Evolutionary conservation across 1,140 invertebrate genomes (phyloP).

Genomic region (Ephestia elutella): DNA sequence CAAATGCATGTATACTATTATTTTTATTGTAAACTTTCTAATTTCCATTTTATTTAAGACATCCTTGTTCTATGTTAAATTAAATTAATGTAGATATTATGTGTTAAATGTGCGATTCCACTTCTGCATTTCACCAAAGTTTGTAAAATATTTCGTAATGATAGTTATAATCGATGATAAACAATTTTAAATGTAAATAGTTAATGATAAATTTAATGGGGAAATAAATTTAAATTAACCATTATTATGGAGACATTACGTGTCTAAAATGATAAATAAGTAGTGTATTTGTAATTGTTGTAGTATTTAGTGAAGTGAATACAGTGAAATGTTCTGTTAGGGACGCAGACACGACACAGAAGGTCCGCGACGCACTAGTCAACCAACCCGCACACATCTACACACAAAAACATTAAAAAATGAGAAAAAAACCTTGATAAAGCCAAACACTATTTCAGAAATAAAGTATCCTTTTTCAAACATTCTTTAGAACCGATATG

Average conservation of each 20-base stretch:
- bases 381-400: slow-evolving; percentile 15
- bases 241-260: slow-evolving; percentile 62
- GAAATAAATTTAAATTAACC: slow-evolving; percentile 58
- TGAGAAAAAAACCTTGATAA: neutral
- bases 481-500: neutral
- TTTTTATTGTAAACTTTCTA: neutral
- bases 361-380: slow-evolving; percentile 63
- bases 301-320: slow-evolving; percentile 66
- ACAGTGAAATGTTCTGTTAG: slow-evolving; percentile 45
- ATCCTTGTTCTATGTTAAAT: slow-evolving; percentile 34
- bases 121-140: slow-evolving; percentile 72
- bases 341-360: slow-evolving; percentile 37
- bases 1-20: neutral
- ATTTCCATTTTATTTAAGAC: neutral
- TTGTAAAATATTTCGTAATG: slow-evolving; percentile 73
- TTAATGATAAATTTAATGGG: slow-evolving; percentile 61
- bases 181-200: slow-evolving; percentile 73
- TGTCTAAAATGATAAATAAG: slow-evolving; percentile 71
- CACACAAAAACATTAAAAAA: neutral
- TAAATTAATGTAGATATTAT: slow-evolving; percentile 48
- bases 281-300: slow-evolving; percentile 73
- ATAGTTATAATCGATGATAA: slow-evolving; percentile 68
- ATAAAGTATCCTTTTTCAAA: neutral
- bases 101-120: slow-evolving; percentile 60
- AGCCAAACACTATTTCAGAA: neutral